Evolutionary conservation across 2,888 invertebrate species (phyloP).

Genomic region (Horisme vitalbata): DNA sequence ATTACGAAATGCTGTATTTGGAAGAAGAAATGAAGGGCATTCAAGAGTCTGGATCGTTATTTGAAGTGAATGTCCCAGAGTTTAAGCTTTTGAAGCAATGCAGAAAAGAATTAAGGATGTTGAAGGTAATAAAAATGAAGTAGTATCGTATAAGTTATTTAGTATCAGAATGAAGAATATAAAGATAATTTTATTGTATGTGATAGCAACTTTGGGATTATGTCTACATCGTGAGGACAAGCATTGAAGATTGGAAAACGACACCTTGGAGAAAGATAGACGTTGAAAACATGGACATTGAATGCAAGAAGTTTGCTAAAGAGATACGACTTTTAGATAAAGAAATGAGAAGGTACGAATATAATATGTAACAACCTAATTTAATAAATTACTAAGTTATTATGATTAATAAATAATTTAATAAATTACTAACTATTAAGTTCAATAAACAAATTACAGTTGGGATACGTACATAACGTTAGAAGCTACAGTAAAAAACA

Average conservation of each 20-base stretch:
- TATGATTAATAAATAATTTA: no score
- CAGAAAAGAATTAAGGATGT: conserved; percentile 93
- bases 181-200: conserved; percentile 4
- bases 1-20: conserved; percentile 89
- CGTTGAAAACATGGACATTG: conserved; percentile 99
- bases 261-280: conserved; percentile 98
- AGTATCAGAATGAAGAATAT: background rate
- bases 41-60: conserved; percentile 94
- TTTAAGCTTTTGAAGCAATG: conserved; percentile 96
- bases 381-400: no score
- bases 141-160: background rate
- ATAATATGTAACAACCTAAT: no score
- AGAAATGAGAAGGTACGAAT: conserved; percentile 90
- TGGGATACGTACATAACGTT: conserved; percentile 96
- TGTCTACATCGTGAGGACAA: conserved; percentile 92
- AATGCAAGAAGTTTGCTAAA: conserved; percentile 98
- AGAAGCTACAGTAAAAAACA: conserved; percentile 97
- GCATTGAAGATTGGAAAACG: conserved; percentile 98
- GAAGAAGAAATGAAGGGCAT: conserved; percentile 94
- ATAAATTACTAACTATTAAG: background rate
- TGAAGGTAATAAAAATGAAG: conserved; percentile 84
- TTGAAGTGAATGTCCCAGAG: conserved; percentile 97
- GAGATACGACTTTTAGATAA: conserved; percentile 96
- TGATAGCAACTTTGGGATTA: conserved; percentile 97
- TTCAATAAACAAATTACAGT: conserved; percentile 44